Conservation (phyloP, 2,888 invertebrate genomes). For the Ennomos fuscantarius region DNA sequence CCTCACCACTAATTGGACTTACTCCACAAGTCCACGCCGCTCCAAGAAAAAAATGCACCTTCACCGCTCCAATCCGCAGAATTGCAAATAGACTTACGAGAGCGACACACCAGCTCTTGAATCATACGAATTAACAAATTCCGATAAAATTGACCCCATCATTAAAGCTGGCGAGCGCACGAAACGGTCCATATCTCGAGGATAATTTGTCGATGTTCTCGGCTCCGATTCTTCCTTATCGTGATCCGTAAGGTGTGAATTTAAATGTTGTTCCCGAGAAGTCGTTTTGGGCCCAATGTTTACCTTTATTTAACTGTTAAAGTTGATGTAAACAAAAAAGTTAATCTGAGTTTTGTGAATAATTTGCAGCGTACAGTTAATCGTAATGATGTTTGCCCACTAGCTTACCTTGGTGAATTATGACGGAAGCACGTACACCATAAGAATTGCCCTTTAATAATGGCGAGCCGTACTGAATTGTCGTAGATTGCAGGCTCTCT, state of each 20-base stretch:
- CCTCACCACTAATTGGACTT: slow-evolving; percentile 80
- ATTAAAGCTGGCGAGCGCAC: slow-evolving; percentile 49
- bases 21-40: slow-evolving; percentile 61
- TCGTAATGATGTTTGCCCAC: slow-evolving; percentile 47
- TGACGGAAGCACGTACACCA: slow-evolving; percentile 72
- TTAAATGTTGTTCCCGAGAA: slow-evolving; percentile 62
- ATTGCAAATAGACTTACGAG: slow-evolving; percentile 59
- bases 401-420: slow-evolving; percentile 61
- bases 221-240: slow-evolving; percentile 60
- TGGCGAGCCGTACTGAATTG: slow-evolving; percentile 71
- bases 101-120: slow-evolving; percentile 52
- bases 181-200: slow-evolving; percentile 57
- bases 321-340: slow-evolving; percentile 33
- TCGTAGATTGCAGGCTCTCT: slow-evolving; percentile 77
- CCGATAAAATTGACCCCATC: slow-evolving; percentile 55
- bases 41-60: slow-evolving; percentile 69
- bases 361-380: slow-evolving; percentile 51
- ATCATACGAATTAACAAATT: slow-evolving; percentile 60
- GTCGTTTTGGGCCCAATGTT: slow-evolving; percentile 45
- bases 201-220: slow-evolving; percentile 62
- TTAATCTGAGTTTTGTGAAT: slow-evolving; percentile 48
- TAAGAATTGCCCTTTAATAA: slow-evolving; percentile 81
- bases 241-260: slow-evolving; percentile 70
- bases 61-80: slow-evolving; percentile 59
- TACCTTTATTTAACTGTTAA: slow-evolving; percentile 45